A percentile compares a stretch with the other conserved stretches of the same genome.
Conservation (phyloP, 1,140 invertebrate genomes). For the Homarus americanus region DNA sequence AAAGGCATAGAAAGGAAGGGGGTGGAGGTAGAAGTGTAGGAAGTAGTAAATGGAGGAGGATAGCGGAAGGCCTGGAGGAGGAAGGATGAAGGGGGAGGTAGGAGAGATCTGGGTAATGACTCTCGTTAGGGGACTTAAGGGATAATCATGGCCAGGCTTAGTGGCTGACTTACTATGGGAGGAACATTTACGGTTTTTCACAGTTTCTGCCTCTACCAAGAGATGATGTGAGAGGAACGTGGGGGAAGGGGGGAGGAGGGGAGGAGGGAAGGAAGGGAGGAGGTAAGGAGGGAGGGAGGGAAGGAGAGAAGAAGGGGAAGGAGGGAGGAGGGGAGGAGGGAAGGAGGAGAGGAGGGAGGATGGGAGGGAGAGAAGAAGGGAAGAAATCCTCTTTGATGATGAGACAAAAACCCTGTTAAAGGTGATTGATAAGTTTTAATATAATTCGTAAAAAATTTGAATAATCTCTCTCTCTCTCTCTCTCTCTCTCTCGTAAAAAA, state of each 20-base stretch:
- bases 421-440: too few species aligned
- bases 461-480: too few species aligned
- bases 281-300: neutral
- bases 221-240: neutral
- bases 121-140: conserved; percentile 1
- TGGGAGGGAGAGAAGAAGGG: neutral
- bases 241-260: neutral
- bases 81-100: too few species aligned
- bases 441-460: too few species aligned
- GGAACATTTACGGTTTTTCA: conserved; percentile 15
- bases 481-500: too few species aligned
- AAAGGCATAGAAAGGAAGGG: neutral
- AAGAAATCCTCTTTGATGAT: too few species aligned
- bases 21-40: neutral
- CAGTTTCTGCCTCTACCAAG: neutral
- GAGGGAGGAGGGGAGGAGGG: neutral
- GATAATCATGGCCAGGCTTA: conserved; percentile 17
- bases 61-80: neutral
- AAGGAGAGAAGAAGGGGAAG: neutral
- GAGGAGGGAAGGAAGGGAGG: neutral
- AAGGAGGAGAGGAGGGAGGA: neutral
- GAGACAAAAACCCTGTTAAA: too few species aligned
- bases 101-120: conserved; percentile 1
- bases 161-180: conserved; percentile 1
- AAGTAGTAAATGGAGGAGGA: neutral